Conservation (phyloP, 1,140 invertebrate genomes). For the Leptestheria dahalacensis region DNA sequence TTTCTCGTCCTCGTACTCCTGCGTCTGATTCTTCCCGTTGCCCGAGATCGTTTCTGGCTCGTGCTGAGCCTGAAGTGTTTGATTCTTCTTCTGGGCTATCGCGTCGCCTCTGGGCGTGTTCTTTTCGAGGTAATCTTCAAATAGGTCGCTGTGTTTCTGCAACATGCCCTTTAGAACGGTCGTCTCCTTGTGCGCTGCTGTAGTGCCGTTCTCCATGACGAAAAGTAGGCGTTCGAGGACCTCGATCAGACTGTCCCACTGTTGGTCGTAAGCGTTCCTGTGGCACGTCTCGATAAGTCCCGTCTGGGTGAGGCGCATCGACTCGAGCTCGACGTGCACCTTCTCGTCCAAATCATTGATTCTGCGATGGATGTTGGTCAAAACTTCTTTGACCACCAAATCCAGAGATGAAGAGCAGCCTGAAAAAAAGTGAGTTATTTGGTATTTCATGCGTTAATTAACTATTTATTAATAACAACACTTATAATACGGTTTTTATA, state of each 20-base stretch:
- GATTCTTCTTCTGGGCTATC: neutral
- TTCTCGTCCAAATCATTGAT: slow-evolving; percentile 21
- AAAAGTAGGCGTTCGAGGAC: neutral
- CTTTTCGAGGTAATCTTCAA: neutral
- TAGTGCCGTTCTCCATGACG: slow-evolving; percentile 24
- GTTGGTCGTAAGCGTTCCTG: neutral
- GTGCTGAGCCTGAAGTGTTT: neutral
- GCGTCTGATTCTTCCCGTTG: neutral
- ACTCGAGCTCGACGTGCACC: slow-evolving; percentile 5
- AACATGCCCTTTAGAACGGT: slow-evolving; percentile 28
- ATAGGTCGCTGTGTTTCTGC: slow-evolving; percentile 20
- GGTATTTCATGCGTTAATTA: too few species aligned
- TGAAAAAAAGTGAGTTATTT: neutral
- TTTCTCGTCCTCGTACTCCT: neutral
- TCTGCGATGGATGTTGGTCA: neutral
- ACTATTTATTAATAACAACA: too few species aligned
- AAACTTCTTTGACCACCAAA: neutral
- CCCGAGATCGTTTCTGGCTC: neutral
- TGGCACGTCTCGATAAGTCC: neutral
- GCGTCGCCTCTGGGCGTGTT: neutral
- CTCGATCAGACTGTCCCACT: neutral
- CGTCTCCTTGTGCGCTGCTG: slow-evolving; percentile 29
- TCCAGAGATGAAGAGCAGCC: neutral
- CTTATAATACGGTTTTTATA: too few species aligned
- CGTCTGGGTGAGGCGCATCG: neutral